Conservation (phyloP, 2,113 vertebrate genomes). For the Dicrurus megarhynchus region DNA sequence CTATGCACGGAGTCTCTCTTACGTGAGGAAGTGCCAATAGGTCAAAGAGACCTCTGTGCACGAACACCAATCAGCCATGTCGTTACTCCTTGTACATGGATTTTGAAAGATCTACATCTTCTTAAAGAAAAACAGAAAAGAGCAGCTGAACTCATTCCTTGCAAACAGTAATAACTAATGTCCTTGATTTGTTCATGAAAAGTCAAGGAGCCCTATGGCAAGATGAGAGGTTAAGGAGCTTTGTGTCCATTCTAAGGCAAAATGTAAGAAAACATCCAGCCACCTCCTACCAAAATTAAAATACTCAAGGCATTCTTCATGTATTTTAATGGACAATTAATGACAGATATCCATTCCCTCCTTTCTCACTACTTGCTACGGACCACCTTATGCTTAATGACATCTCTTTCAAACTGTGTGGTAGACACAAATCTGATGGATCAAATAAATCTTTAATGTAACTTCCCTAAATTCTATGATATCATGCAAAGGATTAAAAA, state of each 20-base stretch:
- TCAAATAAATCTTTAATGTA: background rate
- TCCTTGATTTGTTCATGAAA: background rate
- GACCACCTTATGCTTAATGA: background rate
- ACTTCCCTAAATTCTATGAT: background rate
- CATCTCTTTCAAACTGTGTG: background rate
- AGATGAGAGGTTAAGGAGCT: background rate
- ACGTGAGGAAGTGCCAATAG: background rate
- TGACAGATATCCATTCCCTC: background rate
- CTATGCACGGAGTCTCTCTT: conserved; percentile 13
- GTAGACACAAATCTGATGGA: background rate
- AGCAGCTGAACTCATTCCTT: background rate
- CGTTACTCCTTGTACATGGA: background rate
- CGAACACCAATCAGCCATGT: background rate
- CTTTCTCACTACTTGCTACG: background rate
- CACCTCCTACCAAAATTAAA: background rate
- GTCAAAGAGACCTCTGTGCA: conserved; percentile 36
- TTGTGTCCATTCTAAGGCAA: background rate
- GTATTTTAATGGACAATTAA: background rate
- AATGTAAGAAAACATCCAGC: background rate
- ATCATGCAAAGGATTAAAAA: background rate
- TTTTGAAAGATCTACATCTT: background rate
- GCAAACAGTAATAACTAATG: background rate
- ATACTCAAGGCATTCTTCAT: background rate
- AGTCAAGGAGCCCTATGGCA: background rate
- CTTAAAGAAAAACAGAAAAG: background rate